Percentiles rank a stretch among this genome's conserved stretches.
Evolutionary conservation across 2,888 invertebrate genomes (phyloP).

Genomic region (Platerodrilus igneus): DNA sequence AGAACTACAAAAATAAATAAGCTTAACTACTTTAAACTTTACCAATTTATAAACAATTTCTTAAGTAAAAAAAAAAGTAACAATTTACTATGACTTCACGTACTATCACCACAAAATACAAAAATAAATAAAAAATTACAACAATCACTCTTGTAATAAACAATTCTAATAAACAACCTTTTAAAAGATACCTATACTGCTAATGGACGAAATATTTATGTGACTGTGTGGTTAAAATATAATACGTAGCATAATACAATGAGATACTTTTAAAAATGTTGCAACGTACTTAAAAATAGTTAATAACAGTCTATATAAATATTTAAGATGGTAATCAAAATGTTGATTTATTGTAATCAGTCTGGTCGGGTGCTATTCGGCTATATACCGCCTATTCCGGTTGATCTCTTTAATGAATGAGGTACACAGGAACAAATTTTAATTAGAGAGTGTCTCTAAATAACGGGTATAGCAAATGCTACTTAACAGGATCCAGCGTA

Average conservation of each 20-base stretch:
- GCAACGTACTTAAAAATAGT: too few species aligned
- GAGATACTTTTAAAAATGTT: too few species aligned
- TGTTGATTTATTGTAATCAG: too few species aligned
- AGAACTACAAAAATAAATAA: constrained; percentile 23
- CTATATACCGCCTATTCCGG: too few species aligned
- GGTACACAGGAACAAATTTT: constrained; percentile 24
- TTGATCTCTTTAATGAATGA: too few species aligned
- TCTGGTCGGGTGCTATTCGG: too few species aligned
- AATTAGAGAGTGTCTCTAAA: constrained; percentile 31
- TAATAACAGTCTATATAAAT: too few species aligned
- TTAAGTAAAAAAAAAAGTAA: too few species aligned
- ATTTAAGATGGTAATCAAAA: too few species aligned
- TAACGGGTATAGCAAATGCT: constrained; percentile 38
- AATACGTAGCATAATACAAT: too few species aligned
- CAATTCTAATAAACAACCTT: constrained; percentile 19
- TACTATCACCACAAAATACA: constrained; percentile 15
- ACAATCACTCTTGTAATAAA: constrained; percentile 11
- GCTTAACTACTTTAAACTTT: constrained; percentile 17
- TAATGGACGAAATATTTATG: constrained; percentile 30
- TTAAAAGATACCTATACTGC: constrained; percentile 20
- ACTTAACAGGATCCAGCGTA: constrained; percentile 59
- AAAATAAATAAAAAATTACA: constrained; percentile 20
- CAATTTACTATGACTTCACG: too few species aligned
- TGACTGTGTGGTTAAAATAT: constrained; percentile 9
- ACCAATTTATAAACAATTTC: constrained; percentile 9